Conservation (phyloP, 92 coral and sea anemone species). For the Porites rus region DNA sequence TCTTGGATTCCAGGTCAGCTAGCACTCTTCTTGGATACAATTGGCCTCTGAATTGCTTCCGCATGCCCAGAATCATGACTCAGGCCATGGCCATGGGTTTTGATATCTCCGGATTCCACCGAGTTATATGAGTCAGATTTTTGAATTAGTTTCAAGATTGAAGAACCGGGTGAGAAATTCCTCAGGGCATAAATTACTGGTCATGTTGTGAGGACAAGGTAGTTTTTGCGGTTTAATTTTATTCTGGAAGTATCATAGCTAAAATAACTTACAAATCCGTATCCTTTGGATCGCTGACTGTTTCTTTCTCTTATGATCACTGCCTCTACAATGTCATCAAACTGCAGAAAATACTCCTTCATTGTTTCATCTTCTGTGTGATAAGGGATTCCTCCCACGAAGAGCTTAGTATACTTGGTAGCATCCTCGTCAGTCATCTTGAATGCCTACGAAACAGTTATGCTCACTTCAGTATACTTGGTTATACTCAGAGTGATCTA, state of each 20-base stretch:
- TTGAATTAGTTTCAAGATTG: no score
- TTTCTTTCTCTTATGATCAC: slow-evolving; percentile 87
- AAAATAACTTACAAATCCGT: slow-evolving; percentile 89
- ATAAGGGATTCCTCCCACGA: slow-evolving; percentile 97
- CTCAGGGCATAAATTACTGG: no score
- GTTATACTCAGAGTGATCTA: no score
- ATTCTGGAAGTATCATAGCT: neutral
- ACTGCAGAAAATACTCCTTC: slow-evolving; percentile 81
- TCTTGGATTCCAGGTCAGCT: no score
- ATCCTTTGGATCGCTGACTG: slow-evolving; percentile 90
- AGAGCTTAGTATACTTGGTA: slow-evolving; percentile 91
- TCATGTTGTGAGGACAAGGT: neutral
- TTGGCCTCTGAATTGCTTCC: no score
- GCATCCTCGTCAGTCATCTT: slow-evolving; percentile 50
- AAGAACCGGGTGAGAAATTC: no score
- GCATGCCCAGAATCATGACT: no score
- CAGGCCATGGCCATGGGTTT: no score
- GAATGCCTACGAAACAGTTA: neutral
- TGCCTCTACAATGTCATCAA: slow-evolving; percentile 93
- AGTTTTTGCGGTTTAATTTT: neutral
- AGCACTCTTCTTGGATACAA: no score
- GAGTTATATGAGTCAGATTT: no score
- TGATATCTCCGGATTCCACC: no score
- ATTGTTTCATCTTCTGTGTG: slow-evolving; percentile 87
- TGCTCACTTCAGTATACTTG: neutral